These are phyloP conservation scores for Simalia tracyae DNA, from an alignment of 2,797 vertebrate species.

Conservation along the genomic window DNA sequence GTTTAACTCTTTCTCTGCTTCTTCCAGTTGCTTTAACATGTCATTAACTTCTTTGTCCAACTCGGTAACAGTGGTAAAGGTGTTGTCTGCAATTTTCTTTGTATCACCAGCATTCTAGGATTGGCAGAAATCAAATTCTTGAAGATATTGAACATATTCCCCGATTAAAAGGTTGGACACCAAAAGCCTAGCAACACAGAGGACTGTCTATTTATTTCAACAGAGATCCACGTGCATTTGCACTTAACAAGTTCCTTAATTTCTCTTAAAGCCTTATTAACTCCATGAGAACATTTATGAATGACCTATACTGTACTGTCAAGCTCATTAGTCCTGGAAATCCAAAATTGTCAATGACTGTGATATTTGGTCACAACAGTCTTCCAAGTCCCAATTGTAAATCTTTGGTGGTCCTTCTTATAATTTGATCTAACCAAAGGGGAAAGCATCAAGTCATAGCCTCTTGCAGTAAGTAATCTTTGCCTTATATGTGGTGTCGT, in stretches of 20 bases:
- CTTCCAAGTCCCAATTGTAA: neutral
- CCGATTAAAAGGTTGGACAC: neutral
- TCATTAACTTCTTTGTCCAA: conserved; percentile 84
- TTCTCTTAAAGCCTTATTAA: neutral
- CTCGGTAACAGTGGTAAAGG: conserved; percentile 82
- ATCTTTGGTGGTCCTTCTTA: neutral
- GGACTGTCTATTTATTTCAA: neutral
- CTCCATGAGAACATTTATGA: neutral
- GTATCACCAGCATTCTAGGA: conserved; percentile 85
- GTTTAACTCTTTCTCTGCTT: conserved; percentile 84
- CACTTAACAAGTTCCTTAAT: neutral
- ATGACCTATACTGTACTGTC: neutral
- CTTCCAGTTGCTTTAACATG: conserved; percentile 86
- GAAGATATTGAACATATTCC: neutral
- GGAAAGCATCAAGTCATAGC: neutral
- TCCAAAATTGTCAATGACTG: neutral
- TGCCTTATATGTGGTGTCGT: neutral
- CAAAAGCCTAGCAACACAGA: neutral
- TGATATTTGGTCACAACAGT: neutral
- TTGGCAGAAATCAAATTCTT: conserved; percentile 19
- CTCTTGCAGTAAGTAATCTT: neutral
- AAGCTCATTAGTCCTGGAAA: neutral
- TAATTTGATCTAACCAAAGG: neutral
- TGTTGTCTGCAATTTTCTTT: conserved; percentile 85
- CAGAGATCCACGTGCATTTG: neutral